Evolutionary conservation across 2,797 vertebrate species (phyloP).

Genomic region (Channallabes apus): DNA sequence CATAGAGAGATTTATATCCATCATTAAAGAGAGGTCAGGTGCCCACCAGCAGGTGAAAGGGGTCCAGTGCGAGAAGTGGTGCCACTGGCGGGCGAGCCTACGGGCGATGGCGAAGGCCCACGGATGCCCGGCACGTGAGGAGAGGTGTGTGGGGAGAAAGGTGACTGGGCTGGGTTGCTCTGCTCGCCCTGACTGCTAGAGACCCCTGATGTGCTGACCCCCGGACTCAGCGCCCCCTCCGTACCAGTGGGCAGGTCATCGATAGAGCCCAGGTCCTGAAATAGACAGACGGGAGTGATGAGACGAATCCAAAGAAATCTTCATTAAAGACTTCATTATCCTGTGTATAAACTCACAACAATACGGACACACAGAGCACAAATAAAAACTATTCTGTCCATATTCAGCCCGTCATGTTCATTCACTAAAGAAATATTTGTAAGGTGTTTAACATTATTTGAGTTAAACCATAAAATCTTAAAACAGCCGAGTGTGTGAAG

Average conservation of each 20-base stretch:
- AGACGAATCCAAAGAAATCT: not conserved
- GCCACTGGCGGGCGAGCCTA: slow-evolving; percentile 94
- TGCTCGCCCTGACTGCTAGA: slow-evolving; percentile 99
- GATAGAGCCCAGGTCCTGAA: slow-evolving; percentile 95
- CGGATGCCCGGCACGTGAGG: slow-evolving; percentile 95
- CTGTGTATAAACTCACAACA: not conserved
- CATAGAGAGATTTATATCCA: not conserved
- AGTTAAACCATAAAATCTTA: too few relatives aligned
- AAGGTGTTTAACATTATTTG: too few relatives aligned
- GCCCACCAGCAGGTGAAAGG: slow-evolving; percentile 91
- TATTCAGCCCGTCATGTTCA: not conserved
- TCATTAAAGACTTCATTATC: not conserved
- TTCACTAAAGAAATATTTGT: not conserved
- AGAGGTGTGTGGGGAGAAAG: slow-evolving; percentile 98
- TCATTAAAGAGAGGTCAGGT: slow-evolving; percentile 43
- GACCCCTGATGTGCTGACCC: slow-evolving; percentile 97
- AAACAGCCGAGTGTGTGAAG: slow-evolving; percentile 3
- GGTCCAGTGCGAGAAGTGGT: slow-evolving; percentile 93
- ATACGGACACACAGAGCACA: not conserved
- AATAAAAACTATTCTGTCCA: not conserved
- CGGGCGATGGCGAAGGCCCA: slow-evolving; percentile 93
- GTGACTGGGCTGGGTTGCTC: slow-evolving; percentile 98
- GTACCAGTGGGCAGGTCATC: slow-evolving; percentile 96
- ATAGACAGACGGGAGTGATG: not conserved
- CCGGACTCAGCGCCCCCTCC: slow-evolving; percentile 95